These are phyloP conservation scores for Anguilla obscura DNA, from an alignment of 2,797 vertebrate genomes.

Conservation along the genomic window DNA sequence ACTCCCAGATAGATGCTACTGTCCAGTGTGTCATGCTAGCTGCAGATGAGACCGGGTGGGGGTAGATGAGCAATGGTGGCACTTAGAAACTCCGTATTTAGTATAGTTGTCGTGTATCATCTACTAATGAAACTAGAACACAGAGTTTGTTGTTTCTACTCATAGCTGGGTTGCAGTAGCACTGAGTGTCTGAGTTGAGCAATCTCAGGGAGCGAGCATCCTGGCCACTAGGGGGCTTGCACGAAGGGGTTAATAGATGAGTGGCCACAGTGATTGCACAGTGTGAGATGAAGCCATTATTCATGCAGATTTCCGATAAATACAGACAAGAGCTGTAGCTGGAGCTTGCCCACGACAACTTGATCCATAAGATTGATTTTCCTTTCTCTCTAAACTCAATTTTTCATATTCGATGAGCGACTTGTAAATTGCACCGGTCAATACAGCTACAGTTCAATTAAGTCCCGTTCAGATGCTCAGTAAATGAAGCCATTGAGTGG, in stretches of 20 bases:
- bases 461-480: conserved; percentile 40
- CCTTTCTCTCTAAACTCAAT: conserved; percentile 60
- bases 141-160: too few relatives aligned
- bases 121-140: too few relatives aligned
- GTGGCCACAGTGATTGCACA: conserved; percentile 73
- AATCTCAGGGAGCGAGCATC: too few relatives aligned
- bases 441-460: conserved; percentile 75
- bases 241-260: conserved; percentile 61
- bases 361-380: conserved; percentile 79
- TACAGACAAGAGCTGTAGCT: conserved; percentile 30
- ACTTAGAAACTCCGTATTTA: too few relatives aligned
- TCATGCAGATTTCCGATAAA: conserved; percentile 79
- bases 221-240: too few relatives aligned
- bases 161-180: too few relatives aligned
- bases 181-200: too few relatives aligned
- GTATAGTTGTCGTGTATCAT: too few relatives aligned
- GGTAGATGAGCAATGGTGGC: too few relatives aligned
- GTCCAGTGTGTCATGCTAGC: too few relatives aligned
- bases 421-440: conserved; percentile 73
- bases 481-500: conserved; percentile 3
- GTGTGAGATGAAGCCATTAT: conserved; percentile 73
- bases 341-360: conserved; percentile 57
- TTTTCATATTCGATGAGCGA: conserved; percentile 78
- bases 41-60: too few relatives aligned
- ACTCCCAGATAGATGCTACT: too few relatives aligned